A percentile compares a stretch with the other conserved stretches of the same genome.
phyloP scores from a whole-genome alignment of 2,888 invertebrate genomes.

The Drosophila colorata region DNA sequence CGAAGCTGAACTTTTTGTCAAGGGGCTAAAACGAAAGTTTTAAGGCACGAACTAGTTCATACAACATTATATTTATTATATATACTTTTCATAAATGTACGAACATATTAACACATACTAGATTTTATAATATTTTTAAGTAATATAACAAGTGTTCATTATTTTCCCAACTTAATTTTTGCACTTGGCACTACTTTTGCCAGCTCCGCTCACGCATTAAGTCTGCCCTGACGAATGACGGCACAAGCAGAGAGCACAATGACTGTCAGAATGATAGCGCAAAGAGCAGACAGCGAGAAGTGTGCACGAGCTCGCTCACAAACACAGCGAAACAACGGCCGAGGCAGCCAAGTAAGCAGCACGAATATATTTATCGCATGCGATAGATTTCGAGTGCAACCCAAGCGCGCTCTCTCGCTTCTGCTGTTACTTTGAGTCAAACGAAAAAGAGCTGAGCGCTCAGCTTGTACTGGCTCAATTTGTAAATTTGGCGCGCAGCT shows the following conservation, averaged over 20 bases:
- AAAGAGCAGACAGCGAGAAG: slow-evolving; percentile 44
- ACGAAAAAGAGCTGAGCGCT: slow-evolving; percentile 11
- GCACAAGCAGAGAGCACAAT: slow-evolving; percentile 45
- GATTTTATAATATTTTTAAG: neutral
- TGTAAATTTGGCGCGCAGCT: slow-evolving; percentile 80
- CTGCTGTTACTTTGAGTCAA: slow-evolving; percentile 31
- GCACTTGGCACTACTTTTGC: neutral
- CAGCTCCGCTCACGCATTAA: slow-evolving; percentile 4
- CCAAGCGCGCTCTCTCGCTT: slow-evolving; percentile 8
- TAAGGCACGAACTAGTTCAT: no score
- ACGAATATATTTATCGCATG: slow-evolving; percentile 57
- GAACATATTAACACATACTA: neutral
- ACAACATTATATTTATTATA: no score
- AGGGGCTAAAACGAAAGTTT: no score
- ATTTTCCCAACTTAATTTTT: slow-evolving; percentile 5
- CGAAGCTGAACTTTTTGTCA: no score
- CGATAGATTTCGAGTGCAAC: slow-evolving; percentile 43
- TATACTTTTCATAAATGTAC: no score
- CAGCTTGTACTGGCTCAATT: slow-evolving; percentile 14
- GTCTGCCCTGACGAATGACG: slow-evolving; percentile 64
- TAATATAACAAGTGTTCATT: neutral
- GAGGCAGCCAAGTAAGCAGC: slow-evolving; percentile 1
- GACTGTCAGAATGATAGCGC: slow-evolving; percentile 68
- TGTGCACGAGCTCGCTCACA: slow-evolving; percentile 26
- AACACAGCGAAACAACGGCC: slow-evolving; percentile 18